Evolutionary conservation across 2,888 invertebrate species (phyloP).

Genomic region (Drosophila quinaria): DNA sequence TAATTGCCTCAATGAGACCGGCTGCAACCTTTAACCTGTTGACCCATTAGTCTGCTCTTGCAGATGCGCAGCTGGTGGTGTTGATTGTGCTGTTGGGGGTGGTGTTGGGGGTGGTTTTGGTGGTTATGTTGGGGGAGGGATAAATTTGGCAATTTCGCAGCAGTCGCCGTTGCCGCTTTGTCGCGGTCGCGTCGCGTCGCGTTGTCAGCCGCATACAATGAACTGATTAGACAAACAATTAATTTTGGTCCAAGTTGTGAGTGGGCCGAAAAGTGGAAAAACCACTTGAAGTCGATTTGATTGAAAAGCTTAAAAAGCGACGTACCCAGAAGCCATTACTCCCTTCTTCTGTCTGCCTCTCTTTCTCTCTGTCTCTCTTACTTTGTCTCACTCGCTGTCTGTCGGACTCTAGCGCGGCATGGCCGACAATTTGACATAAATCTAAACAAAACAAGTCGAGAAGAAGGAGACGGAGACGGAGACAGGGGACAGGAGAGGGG

Average conservation of each 20-base stretch:
- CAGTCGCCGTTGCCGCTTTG: constrained; percentile 1
- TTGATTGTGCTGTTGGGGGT: neutral
- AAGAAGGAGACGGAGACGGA: constrained; percentile 4
- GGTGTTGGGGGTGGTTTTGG: neutral
- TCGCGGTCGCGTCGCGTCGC: constrained; percentile 25
- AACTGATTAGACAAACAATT: constrained; percentile 80
- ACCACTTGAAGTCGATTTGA: constrained; percentile 79
- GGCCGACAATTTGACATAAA: constrained; percentile 78
- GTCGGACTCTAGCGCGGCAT: constrained; percentile 21
- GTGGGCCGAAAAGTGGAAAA: constrained; percentile 57
- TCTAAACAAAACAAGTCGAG: constrained; percentile 76
- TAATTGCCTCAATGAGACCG: neutral
- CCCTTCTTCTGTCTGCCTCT: neutral
- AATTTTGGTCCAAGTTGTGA: constrained; percentile 71
- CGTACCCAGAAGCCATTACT: constrained; percentile 8
- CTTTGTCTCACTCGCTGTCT: neutral
- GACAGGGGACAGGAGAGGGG: neutral
- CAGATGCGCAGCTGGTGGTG: neutral
- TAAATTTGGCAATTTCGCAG: constrained; percentile 30
- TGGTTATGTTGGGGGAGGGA: neutral
- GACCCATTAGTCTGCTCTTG: constrained; percentile 38
- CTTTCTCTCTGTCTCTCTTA: constrained; percentile 6
- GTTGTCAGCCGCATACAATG: constrained; percentile 65
- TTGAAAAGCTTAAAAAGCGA: constrained; percentile 78
- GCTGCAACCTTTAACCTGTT: constrained; percentile 36